phyloP scores from a whole-genome alignment of 1,140 invertebrate species.

The Tetramorium parvispinum region DNA sequence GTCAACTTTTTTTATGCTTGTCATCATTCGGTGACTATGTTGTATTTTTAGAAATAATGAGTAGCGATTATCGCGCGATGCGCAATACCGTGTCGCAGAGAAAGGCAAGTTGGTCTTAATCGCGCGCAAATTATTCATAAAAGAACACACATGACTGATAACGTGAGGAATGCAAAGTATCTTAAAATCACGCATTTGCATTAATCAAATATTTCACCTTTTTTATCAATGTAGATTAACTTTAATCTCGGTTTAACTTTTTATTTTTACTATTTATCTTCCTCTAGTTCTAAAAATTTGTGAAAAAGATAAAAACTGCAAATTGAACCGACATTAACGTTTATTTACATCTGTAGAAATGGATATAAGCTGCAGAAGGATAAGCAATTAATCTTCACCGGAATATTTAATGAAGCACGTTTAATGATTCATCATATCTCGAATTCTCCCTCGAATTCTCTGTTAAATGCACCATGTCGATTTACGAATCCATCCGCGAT shows the following conservation, averaged over 20 bases:
- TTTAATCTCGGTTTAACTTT: no score
- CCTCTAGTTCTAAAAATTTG: no score
- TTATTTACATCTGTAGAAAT: no score
- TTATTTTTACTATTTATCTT: no score
- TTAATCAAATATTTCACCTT: not conserved
- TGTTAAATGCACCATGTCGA: not conserved
- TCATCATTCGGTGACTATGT: conserved; percentile 42
- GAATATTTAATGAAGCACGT: not conserved
- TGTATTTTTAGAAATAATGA: conserved; percentile 33
- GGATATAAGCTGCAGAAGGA: not conserved
- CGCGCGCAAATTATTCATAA: not conserved
- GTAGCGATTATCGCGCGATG: not conserved
- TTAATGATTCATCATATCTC: conserved; percentile 13
- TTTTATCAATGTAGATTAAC: no score
- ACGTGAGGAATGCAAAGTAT: not conserved
- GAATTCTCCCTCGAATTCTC: not conserved
- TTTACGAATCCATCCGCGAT: conserved; percentile 38
- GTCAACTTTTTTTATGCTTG: conserved; percentile 67
- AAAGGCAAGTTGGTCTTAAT: conserved; percentile 4
- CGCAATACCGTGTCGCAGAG: not conserved
- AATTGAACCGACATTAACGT: no score
- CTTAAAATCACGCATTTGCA: not conserved
- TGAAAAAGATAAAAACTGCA: no score
- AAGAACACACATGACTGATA: not conserved
- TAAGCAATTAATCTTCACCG: not conserved